Evolutionary conservation across 2,888 invertebrate genomes (phyloP), one percentile per base, ranked within the genome.

Genomic region (Macrosoma leucophasiata): DNA sequence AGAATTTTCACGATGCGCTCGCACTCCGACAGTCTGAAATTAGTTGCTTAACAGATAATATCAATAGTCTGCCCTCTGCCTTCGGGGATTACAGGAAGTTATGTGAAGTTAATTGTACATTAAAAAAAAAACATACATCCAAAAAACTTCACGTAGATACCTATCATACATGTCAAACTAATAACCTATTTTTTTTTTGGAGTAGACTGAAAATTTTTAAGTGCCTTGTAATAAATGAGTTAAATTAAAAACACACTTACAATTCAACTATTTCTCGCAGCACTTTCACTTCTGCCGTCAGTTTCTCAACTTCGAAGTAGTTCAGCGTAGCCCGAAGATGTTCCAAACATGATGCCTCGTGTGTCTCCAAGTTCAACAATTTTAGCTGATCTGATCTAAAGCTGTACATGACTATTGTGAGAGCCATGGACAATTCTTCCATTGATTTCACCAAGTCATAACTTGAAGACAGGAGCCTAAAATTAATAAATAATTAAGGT

Each of bases 391-490:
- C 18, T 37, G 8, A 43, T 42, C n/a, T 36, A 9, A 38, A 12
- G 26, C 36, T 32, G 29, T 41, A 31, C 19, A 48, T 36, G 2
- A 52, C 45, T 1, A 47, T 32, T 3, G 56, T 47, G 8, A 62
- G 34, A 0, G 63, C 52, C 1, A 68, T 29, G 0, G 74, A 69
- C 3, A 72, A 37, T 12, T 51, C 51, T 38, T 84, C 79, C 39
- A 66, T 57, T 0, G 70, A 52, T 26, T 63, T 66, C 3, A 81
- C 53, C 2, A 75, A 49, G 25, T 73, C 73, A 25, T 65, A 64
- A 29, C 63, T 66, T 1, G 72, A 64, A 19, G 68, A 64, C n/a
- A 81, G 44, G 41, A 67, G 67, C 27, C 82, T 82, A 67, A 13
- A 65, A 68, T 48, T 11, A 14, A 23, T n/a, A 11, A 19, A 6